Conservation (phyloP, 2,797 vertebrate species). For the Sorex maritimensis region DNA sequence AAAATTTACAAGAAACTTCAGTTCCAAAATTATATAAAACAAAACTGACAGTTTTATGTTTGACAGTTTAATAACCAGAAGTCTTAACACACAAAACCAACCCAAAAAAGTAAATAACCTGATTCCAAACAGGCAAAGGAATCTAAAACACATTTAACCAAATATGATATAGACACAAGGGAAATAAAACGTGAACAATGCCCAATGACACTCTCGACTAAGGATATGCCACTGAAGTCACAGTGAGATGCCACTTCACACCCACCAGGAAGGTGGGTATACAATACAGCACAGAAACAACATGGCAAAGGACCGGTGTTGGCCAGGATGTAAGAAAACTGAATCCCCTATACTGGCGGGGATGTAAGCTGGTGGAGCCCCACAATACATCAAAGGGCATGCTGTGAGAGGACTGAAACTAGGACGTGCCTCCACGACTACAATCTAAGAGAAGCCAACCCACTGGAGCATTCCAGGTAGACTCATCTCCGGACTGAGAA, state of each 20-base stretch:
- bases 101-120: background rate
- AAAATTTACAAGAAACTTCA: background rate
- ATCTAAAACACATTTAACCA: background rate
- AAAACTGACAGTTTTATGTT: background rate
- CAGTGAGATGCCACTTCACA: background rate
- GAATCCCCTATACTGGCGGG: background rate
- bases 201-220: background rate
- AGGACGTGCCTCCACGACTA: background rate
- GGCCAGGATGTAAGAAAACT: background rate
- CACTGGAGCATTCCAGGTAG: too few species aligned
- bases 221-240: background rate
- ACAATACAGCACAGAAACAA: background rate
- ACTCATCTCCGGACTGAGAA: too few species aligned
- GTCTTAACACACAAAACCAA: constrained; percentile 22
- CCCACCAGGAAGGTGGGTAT: background rate
- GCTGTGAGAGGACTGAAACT: background rate
- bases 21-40: background rate
- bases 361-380: background rate
- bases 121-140: background rate
- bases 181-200: background rate
- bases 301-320: background rate
- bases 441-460: too few species aligned
- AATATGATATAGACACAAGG: background rate
- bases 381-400: background rate
- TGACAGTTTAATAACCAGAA: background rate